phyloP scores from a whole-genome alignment of 2,113 vertebrate species.

The Australoheros scitulus region DNA sequence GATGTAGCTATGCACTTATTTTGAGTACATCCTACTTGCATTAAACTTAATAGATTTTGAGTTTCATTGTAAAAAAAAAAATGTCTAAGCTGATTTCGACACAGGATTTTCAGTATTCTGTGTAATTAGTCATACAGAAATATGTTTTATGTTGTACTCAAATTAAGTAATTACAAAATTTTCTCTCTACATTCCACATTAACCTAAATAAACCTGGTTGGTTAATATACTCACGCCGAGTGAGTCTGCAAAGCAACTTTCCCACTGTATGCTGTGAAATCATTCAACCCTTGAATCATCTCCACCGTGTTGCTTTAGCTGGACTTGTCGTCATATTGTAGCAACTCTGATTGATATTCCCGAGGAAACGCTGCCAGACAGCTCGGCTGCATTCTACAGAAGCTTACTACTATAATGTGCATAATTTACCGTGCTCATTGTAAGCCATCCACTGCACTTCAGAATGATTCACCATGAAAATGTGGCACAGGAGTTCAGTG shows the following conservation, averaged over 20 bases:
- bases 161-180: not conserved
- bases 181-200: not conserved
- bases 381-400: conserved; percentile 50
- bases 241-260: conserved; percentile 25
- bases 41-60: too few relatives aligned
- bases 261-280: conserved; percentile 49
- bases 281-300: conserved; percentile 60
- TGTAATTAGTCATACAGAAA: not conserved
- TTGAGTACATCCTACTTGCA: not conserved
- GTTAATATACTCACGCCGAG: conserved; percentile 16
- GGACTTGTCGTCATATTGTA: conserved; percentile 66
- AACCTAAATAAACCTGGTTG: not conserved
- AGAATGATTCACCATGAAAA: conserved; percentile 67
- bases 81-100: not conserved
- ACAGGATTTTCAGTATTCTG: not conserved
- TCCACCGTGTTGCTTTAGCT: conserved; percentile 59
- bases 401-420: conserved; percentile 55
- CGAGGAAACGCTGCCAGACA: conserved; percentile 54
- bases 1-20: not conserved
- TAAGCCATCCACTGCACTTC: conserved; percentile 50
- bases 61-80: too few relatives aligned
- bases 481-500: conserved; percentile 35
- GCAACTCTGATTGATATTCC: conserved; percentile 69
- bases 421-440: conserved; percentile 60
- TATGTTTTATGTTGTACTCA: not conserved